Evolutionary conservation across 2,113 vertebrate species (phyloP).

Genomic region (Phrynosoma blainvillii): DNA sequence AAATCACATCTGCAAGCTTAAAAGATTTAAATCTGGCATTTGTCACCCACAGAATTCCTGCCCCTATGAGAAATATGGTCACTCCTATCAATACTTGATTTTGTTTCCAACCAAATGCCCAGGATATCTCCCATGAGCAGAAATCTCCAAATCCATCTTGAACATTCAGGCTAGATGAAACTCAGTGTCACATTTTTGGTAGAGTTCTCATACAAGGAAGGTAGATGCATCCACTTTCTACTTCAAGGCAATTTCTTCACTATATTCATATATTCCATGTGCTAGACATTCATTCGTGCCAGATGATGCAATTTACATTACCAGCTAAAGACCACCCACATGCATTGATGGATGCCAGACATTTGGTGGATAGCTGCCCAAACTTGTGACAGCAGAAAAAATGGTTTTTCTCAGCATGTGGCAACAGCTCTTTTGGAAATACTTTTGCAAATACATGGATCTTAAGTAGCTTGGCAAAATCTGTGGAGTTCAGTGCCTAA

Average conservation of each 20-base stretch:
- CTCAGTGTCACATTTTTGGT: neutral
- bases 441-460: neutral
- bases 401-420: constrained; percentile 17
- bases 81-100: neutral
- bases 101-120: neutral
- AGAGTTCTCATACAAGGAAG: neutral
- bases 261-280: neutral
- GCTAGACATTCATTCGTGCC: constrained; percentile 14
- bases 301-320: constrained; percentile 32
- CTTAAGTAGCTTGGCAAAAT: neutral
- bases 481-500: neutral
- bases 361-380: constrained; percentile 22
- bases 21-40: too few relatives aligned
- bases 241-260: neutral
- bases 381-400: constrained; percentile 17
- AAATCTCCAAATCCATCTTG: neutral
- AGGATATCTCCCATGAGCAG: neutral
- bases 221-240: neutral
- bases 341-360: constrained; percentile 19
- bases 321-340: neutral
- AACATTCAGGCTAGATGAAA: neutral
- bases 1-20: too few relatives aligned
- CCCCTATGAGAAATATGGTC: neutral
- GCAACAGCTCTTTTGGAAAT: constrained; percentile 14
- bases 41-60: too few relatives aligned